phyloP scores from a whole-genome alignment of 2,113 vertebrate genomes.

The Tilapia sparmanii region DNA sequence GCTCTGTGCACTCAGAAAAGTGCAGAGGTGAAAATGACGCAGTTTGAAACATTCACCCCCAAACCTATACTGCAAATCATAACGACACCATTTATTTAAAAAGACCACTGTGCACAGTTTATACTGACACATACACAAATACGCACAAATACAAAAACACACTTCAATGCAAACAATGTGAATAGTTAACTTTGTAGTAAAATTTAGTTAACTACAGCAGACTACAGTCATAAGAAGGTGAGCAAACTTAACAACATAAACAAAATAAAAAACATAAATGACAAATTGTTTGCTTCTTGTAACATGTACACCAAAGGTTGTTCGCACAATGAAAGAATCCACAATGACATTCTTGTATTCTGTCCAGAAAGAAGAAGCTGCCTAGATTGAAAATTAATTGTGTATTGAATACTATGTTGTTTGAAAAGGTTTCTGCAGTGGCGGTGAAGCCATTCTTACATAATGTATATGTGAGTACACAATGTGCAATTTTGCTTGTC shows the following conservation, averaged over 20 bases:
- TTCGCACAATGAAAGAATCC: not conserved
- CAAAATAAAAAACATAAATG: accelerated
- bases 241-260: not conserved
- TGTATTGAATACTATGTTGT: not conserved
- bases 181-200: not conserved
- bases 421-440: not conserved
- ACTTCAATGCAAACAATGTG: accelerated
- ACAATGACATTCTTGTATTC: not conserved
- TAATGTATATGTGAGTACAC: not conserved
- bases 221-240: not conserved
- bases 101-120: not conserved
- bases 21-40: not conserved
- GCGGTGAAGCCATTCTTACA: not conserved
- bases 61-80: not conserved
- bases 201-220: not conserved
- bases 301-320: accelerated
- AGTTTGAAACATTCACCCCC: not conserved
- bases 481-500: not conserved
- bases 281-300: accelerated
- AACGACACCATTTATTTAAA: not conserved
- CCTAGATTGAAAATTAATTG: accelerated
- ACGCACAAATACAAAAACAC: accelerated
- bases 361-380: accelerated
- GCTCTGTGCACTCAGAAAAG: not conserved
- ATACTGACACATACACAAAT: not conserved